Evolutionary conservation across 2,797 vertebrate species (phyloP).

Genomic region (Microtus californicus): DNA sequence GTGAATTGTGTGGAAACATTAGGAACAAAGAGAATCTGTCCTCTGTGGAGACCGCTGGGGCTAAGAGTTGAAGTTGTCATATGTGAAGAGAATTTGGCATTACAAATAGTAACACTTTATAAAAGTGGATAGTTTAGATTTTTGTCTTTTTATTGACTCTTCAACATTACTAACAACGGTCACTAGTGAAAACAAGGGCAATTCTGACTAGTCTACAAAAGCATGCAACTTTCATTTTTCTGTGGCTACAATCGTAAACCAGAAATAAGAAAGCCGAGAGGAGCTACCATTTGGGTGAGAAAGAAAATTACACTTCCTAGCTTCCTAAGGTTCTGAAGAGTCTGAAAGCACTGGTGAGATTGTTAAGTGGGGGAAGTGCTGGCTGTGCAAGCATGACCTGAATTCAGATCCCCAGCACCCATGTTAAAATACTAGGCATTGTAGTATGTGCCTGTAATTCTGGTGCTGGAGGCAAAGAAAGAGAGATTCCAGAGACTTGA

Average conservation of each 20-base stretch:
- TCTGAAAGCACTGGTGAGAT: neutral
- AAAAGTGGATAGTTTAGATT: constrained; percentile 13
- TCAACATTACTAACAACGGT: constrained; percentile 11
- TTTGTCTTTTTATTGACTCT: neutral
- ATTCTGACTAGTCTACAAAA: constrained; percentile 28
- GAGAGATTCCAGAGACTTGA: neutral
- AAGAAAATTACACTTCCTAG: constrained; percentile 42
- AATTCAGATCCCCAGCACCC: neutral
- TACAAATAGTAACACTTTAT: constrained; percentile 25
- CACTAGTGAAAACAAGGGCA: constrained; percentile 18
- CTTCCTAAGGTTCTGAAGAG: constrained; percentile 42
- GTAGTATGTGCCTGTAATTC: neutral
- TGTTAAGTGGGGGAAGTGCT: neutral
- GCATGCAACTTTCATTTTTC: constrained; percentile 15
- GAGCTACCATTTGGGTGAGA: constrained; percentile 16
- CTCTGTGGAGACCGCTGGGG: neutral
- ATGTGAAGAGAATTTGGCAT: constrained; percentile 25
- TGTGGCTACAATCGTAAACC: constrained; percentile 14
- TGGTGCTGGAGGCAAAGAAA: neutral
- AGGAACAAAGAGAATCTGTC: constrained; percentile 20
- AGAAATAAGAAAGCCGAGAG: constrained; percentile 7
- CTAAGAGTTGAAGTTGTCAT: constrained; percentile 22
- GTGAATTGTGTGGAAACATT: constrained; percentile 26
- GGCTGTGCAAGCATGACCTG: neutral
- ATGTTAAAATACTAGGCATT: neutral